These are phyloP conservation scores for Toxostoma redivivum DNA, from an alignment of 2,113 vertebrate species.

Conservation along the genomic window DNA sequence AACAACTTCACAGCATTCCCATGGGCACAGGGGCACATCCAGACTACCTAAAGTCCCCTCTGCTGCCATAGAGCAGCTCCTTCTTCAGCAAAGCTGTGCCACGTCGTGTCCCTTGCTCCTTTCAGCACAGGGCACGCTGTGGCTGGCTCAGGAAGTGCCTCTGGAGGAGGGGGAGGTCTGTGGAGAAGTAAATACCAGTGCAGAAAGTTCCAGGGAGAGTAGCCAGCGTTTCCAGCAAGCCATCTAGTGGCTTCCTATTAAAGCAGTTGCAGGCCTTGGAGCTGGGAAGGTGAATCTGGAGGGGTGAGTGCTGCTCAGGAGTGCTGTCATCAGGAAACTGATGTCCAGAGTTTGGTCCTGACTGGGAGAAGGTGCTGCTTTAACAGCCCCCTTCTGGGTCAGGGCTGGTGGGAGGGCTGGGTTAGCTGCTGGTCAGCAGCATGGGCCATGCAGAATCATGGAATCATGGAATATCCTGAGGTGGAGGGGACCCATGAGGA, in stretches of 20 bases:
- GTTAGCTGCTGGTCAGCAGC: not conserved
- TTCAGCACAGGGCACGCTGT: rapidly evolving
- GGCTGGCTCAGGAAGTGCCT: rapidly evolving
- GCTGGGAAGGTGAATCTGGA: not conserved
- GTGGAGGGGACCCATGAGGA: not conserved
- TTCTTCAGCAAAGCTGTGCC: not conserved
- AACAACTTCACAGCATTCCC: not conserved
- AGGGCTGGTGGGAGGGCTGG: not conserved
- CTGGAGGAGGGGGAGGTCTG: not conserved
- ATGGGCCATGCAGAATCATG: not conserved
- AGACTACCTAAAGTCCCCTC: not conserved
- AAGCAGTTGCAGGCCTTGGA: not conserved
- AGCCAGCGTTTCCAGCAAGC: not conserved
- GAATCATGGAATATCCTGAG: not conserved
- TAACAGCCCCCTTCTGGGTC: not conserved
- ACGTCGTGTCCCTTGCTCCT: rapidly evolving
- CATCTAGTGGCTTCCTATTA: slow-evolving; percentile 43
- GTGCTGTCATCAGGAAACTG: rapidly evolving
- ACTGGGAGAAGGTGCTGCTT: not conserved
- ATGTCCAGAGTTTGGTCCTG: not conserved
- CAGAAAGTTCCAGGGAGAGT: slow-evolving; percentile 37
- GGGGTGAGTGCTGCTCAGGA: rapidly evolving
- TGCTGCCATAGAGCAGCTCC: not conserved
- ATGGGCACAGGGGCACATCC: rapidly evolving
- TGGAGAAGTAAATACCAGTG: not conserved